Conservation (phyloP, 2,888 invertebrate species). For the Acleris laterana region DNA sequence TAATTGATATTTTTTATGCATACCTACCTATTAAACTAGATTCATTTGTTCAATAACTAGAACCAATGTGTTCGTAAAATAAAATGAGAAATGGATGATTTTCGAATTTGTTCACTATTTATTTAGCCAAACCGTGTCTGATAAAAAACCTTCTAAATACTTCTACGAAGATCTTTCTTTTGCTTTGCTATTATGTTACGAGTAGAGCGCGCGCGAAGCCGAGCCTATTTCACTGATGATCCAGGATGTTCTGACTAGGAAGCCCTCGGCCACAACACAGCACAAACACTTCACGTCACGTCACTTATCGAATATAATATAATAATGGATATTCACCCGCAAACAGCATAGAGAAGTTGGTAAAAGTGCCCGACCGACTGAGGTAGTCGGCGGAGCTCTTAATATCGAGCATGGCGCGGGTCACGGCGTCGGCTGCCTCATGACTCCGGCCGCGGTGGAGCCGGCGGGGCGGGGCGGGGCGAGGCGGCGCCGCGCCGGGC, state of each 20-base stretch:
- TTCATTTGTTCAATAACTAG: too few species aligned
- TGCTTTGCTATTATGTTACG: too few species aligned
- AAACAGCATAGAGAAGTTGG: constrained; percentile 97
- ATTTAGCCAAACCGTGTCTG: too few species aligned
- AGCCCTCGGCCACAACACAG: constrained; percentile 45
- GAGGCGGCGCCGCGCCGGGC: constrained; percentile 55
- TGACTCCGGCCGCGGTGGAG: constrained; percentile 61
- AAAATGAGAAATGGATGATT: too few species aligned
- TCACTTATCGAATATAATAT: constrained; percentile 51
- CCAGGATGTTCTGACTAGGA: constrained; percentile 1
- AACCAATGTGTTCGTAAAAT: too few species aligned
- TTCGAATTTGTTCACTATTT: too few species aligned
- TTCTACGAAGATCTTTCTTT: too few species aligned
- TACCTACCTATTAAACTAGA: too few species aligned
- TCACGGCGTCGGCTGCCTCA: constrained; percentile 58
- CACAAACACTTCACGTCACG: constrained; percentile 56
- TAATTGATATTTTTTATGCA: too few species aligned
- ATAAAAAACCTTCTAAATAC: too few species aligned
- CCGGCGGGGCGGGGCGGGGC: constrained; percentile 51
- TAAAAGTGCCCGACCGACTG: constrained; percentile 94
- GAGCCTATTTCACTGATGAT: constrained; percentile 9
- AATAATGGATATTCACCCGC: constrained; percentile 88
- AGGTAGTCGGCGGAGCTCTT: constrained; percentile 96
- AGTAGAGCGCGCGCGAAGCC: constrained; percentile 8
- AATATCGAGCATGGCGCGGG: constrained; percentile 92